Conservation (phyloP, 1,140 invertebrate species). For the Pogonomyrmex barbatus region DNA sequence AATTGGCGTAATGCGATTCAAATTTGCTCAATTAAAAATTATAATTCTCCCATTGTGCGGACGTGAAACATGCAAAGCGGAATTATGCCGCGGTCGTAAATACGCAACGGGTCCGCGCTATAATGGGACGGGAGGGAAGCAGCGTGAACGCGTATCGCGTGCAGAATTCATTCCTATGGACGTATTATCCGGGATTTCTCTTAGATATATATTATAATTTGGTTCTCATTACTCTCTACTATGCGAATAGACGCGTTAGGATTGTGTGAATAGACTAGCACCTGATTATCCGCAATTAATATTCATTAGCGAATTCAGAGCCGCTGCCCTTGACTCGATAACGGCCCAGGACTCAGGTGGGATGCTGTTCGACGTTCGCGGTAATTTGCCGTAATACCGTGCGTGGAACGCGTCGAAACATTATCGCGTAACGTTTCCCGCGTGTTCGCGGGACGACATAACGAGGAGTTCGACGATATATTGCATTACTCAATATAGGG, state of each 20-base stretch:
- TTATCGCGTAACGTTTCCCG: constrained; percentile 5
- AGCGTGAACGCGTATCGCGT: constrained; percentile 6
- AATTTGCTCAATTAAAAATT: constrained; percentile 56
- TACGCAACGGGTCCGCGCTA: background rate
- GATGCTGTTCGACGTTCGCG: background rate
- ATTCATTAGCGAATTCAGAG: background rate
- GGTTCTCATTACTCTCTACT: background rate
- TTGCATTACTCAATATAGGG: constrained; percentile 26
- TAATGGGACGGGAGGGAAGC: background rate
- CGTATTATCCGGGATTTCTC: background rate
- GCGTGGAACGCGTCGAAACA: background rate
- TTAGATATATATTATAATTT: background rate
- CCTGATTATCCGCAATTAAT: constrained; percentile 8
- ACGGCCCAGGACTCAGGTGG: background rate
- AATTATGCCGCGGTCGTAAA: constrained; percentile 42
- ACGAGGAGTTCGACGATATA: constrained; percentile 12
- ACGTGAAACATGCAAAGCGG: constrained; percentile 53
- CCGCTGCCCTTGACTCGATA: background rate
- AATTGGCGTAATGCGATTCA: constrained; percentile 63
- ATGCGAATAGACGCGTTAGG: background rate
- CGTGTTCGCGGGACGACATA: background rate
- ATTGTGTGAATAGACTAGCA: background rate
- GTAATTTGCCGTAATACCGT: background rate
- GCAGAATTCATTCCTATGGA: background rate
- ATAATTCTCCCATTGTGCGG: constrained; percentile 49